phyloP scores from a whole-genome alignment of 2,888 invertebrate species.

The Caenorhabditis drosophilae region DNA sequence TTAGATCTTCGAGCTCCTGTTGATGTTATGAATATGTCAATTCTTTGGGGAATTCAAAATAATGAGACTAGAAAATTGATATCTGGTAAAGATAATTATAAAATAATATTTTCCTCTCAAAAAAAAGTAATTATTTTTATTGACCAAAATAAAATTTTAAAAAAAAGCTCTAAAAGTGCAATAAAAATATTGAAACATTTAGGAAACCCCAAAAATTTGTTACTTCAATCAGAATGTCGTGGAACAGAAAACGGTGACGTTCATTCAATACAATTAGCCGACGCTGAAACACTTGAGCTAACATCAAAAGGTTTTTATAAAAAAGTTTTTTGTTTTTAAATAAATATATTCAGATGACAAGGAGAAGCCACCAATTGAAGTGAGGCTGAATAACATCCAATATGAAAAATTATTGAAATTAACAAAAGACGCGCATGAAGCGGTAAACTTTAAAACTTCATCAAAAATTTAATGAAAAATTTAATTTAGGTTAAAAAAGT shows the following conservation, averaged over 20 bases:
- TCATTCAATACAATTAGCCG: constrained; percentile 37
- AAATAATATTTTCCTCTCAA: neutral
- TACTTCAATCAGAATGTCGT: constrained; percentile 60
- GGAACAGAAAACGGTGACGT: constrained; percentile 61
- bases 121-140: neutral
- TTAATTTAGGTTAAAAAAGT: neutral
- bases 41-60: constrained; percentile 56
- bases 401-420: constrained; percentile 31
- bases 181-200: neutral
- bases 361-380: constrained; percentile 24
- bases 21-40: constrained; percentile 67
- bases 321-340: too few relatives aligned
- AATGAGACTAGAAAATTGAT: constrained; percentile 53
- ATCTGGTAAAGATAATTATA: constrained; percentile 38
- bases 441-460: constrained; percentile 19
- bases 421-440: constrained; percentile 31
- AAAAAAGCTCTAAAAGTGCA: constrained; percentile 1
- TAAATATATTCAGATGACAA: too few relatives aligned
- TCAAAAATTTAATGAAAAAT: neutral
- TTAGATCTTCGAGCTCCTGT: constrained; percentile 66
- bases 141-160: neutral
- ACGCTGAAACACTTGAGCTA: constrained; percentile 15
- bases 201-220: constrained; percentile 48
- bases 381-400: constrained; percentile 25
- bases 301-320: too few relatives aligned